phyloP scores from a whole-genome alignment of 2,797 vertebrate genomes.

The Myiotriccus ornatus region DNA sequence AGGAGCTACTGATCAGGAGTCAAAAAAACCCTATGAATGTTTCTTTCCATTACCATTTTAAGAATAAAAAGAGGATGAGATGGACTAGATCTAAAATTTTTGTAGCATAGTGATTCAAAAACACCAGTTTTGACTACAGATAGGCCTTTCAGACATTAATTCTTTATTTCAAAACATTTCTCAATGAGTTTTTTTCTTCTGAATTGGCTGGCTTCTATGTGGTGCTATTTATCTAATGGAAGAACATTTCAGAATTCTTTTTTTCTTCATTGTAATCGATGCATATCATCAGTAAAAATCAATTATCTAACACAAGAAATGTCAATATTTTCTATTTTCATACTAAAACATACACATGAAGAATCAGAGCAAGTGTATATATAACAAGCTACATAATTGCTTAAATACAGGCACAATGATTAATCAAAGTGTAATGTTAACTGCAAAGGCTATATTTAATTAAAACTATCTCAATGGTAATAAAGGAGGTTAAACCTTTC shows the following conservation, averaged over 20 bases:
- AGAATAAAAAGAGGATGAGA: conserved; percentile 23
- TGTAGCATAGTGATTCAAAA: not conserved
- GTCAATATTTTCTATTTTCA: conserved; percentile 44
- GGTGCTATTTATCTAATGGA: not conserved
- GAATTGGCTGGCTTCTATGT: conserved; percentile 27
- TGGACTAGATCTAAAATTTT: not conserved
- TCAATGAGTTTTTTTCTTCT: conserved; percentile 58
- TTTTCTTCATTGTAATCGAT: conserved; percentile 7
- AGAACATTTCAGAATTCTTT: conserved; percentile 8
- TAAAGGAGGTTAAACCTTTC: conserved; percentile 69
- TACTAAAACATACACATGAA: conserved; percentile 33
- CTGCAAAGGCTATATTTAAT: conserved; percentile 59
- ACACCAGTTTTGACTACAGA: conserved; percentile 42
- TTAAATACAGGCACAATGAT: conserved; percentile 53
- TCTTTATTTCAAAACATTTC: conserved; percentile 46
- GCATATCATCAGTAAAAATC: conserved; percentile 35
- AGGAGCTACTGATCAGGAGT: not conserved
- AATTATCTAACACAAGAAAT: conserved; percentile 48
- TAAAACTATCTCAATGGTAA: conserved; percentile 60
- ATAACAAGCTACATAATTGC: conserved; percentile 44
- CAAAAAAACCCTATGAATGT: not conserved
- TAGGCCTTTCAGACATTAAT: conserved; percentile 48
- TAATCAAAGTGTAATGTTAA: conserved; percentile 53
- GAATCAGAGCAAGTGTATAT: conserved; percentile 13
- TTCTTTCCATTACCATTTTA: not conserved